Conservation (phyloP, 2,888 invertebrate species). For the Thera britannica region DNA sequence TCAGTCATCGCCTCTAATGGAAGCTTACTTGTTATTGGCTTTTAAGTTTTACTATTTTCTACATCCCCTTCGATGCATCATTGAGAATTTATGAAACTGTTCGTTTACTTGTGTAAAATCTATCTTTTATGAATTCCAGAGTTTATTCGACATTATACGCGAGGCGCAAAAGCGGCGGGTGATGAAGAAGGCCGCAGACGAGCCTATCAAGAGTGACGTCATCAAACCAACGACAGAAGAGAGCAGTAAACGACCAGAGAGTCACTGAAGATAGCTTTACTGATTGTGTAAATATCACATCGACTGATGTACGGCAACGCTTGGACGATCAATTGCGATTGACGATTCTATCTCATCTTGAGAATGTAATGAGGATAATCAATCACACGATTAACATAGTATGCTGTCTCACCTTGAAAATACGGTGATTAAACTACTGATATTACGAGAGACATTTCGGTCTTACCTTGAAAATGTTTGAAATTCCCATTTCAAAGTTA, state of each 20-base stretch:
- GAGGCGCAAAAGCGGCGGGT: constrained; percentile 76
- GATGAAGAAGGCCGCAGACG: constrained; percentile 66
- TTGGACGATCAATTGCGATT: constrained; percentile 15
- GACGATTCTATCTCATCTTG: constrained; percentile 1
- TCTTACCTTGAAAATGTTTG: neutral
- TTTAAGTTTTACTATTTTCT: too few relatives aligned
- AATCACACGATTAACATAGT: neutral
- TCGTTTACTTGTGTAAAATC: too few relatives aligned
- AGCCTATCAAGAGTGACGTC: constrained; percentile 55
- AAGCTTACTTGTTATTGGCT: too few relatives aligned
- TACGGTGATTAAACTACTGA: neutral
- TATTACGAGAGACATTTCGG: neutral
- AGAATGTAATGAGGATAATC: neutral
- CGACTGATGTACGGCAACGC: constrained; percentile 19
- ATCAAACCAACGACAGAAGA: constrained; percentile 61
- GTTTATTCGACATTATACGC: constrained; percentile 75
- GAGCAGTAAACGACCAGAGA: constrained; percentile 68
- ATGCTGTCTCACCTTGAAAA: neutral
- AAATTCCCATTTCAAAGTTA: neutral
- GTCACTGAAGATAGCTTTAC: constrained; percentile 60
- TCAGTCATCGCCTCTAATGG: too few relatives aligned
- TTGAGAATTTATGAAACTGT: too few relatives aligned
- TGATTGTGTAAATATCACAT: constrained; percentile 36
- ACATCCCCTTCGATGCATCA: too few relatives aligned
- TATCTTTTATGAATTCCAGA: constrained; percentile 58